Percentiles rank a stretch among this genome's conserved stretches.
These are phyloP conservation scores for Psylliodes chrysocephalus DNA, from an alignment of 2,888 invertebrate species.

Conservation along the genomic window DNA sequence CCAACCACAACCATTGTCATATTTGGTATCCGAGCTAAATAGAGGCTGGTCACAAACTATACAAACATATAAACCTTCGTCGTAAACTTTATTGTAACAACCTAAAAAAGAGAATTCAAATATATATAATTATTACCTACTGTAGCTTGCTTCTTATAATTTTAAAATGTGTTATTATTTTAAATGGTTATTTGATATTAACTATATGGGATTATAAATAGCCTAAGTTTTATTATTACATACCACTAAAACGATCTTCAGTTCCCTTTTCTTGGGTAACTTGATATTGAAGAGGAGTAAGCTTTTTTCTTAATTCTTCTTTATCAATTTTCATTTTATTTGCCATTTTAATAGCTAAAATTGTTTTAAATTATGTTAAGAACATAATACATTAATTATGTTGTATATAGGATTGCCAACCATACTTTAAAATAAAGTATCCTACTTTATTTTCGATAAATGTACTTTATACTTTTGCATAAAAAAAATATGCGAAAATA, in stretches of 20 bases:
- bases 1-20: conserved; percentile 97
- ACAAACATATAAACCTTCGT: conserved; percentile 89
- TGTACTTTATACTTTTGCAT: too few species aligned
- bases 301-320: conserved; percentile 82
- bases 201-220: too few species aligned
- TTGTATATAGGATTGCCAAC: too few species aligned
- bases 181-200: too few species aligned
- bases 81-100: conserved; percentile 88
- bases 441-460: too few species aligned
- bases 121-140: too few species aligned
- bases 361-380: conserved; percentile 12
- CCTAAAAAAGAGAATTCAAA: conserved; percentile 69
- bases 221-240: too few species aligned
- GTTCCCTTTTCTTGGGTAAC: conserved; percentile 97
- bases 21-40: conserved; percentile 94
- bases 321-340: conserved; percentile 67
- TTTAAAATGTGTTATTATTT: too few species aligned
- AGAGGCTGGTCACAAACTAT: conserved; percentile 86
- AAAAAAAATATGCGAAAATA: too few species aligned
- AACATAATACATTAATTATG: too few species aligned
- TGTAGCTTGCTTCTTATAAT: too few species aligned
- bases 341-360: conserved; percentile 44
- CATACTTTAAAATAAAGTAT: too few species aligned
- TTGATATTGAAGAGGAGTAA: conserved; percentile 93
- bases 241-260: conserved; percentile 84